These are phyloP conservation scores for Lucinisca nassula DNA, from an alignment of 2,888 invertebrate species.

Conservation along the genomic window DNA sequence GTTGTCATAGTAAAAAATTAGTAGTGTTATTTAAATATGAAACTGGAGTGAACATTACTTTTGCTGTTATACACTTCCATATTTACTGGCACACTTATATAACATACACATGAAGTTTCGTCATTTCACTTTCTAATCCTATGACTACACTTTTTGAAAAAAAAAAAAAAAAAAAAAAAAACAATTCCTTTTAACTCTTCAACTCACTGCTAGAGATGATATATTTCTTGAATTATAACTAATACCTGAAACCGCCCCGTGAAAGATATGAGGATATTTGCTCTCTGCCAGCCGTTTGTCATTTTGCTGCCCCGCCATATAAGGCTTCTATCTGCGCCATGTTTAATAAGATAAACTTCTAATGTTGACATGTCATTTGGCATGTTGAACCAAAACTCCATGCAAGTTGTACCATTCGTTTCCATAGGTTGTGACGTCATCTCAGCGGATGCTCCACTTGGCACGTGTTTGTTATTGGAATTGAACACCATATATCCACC, in stretches of 20 bases:
- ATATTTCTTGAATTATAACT: too few species aligned
- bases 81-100: too few species aligned
- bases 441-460: constrained; percentile 26
- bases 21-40: too few species aligned
- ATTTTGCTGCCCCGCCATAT: not conserved
- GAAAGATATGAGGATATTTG: not conserved
- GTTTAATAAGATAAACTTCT: not conserved
- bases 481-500: constrained; percentile 56
- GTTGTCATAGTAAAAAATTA: too few species aligned
- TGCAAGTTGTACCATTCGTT: not conserved
- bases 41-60: too few species aligned
- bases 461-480: constrained; percentile 57
- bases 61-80: too few species aligned
- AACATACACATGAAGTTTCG: too few species aligned
- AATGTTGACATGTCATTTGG: not conserved
- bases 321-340: not conserved
- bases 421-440: not conserved
- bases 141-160: too few species aligned
- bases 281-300: not conserved
- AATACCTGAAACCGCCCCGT: not conserved
- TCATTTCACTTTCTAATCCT: too few species aligned
- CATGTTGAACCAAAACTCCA: constrained; percentile 9
- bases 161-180: too few species aligned
- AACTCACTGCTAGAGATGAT: too few species aligned
- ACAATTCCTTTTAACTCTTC: too few species aligned